Conservation (phyloP, 1,140 invertebrate genomes). For the Drosophila seguyi region DNA sequence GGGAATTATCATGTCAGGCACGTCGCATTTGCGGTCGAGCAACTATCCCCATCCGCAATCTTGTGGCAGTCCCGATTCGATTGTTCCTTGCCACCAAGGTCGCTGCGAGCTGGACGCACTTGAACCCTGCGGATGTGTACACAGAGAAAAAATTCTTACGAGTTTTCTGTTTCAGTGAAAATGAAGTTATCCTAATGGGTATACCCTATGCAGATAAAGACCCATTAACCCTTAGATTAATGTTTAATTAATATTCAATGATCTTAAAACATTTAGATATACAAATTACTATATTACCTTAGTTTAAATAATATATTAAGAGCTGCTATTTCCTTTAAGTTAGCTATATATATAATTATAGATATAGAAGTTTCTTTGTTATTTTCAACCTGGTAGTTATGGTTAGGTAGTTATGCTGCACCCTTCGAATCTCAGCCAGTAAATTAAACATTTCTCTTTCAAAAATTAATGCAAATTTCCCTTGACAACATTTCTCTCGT, state of each 20-base stretch:
- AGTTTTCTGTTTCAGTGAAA: neutral
- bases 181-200: too few relatives aligned
- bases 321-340: too few relatives aligned
- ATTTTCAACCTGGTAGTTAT: too few relatives aligned
- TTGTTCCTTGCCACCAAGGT: conserved; percentile 74
- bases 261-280: too few relatives aligned
- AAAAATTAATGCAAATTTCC: neutral
- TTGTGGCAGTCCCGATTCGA: conserved; percentile 40
- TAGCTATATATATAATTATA: neutral
- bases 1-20: conserved; percentile 63
- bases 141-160: neutral
- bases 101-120: conserved; percentile 59
- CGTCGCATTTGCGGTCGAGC: conserved; percentile 65
- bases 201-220: too few relatives aligned
- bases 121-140: conserved; percentile 48
- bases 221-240: too few relatives aligned
- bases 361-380: too few relatives aligned
- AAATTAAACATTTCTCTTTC: neutral
- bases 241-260: too few relatives aligned
- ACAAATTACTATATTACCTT: neutral
- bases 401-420: too few relatives aligned
- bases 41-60: conserved; percentile 41
- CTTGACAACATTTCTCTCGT: neutral
- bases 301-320: neutral
- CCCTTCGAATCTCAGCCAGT: too few relatives aligned